Evolutionary conservation across 2,797 vertebrate genomes (phyloP), one percentile per base, ranked within the genome.

Genomic region (Chaenodraco wilsoni): DNA sequence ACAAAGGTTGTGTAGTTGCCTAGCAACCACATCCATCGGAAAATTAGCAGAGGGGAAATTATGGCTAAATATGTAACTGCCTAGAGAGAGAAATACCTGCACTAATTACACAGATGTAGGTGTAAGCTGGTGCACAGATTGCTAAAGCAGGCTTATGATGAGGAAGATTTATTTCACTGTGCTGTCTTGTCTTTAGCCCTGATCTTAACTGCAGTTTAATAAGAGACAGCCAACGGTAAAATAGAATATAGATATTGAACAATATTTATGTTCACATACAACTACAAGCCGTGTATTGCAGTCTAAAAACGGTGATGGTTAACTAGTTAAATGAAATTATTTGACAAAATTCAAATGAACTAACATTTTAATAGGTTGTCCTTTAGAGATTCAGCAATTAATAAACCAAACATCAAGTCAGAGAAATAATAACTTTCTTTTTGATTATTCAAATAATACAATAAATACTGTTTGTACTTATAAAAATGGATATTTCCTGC

Each of bases 1-100:
- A 64, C 66, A 84, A 78, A 72, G 81, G 67, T 17, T 77, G 69
- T 73, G 19, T 61, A 87, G 89, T 89, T 70, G 73, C 83, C 49
- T 84, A 79, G 86, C 87, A 89, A 90, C 83, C 46, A 41, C 44
- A 82, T 84, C 65, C 51, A 76, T 69, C 9, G 41, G 64, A 59
- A 75, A 86, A 85, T 82, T 81, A 84, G 52, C 59, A 16, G 58
- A 45, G 64, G 54, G 46, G 50, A 79, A 81, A 79, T 64, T n/a
- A 66, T 48, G 65, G 52, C 64, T 83, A 78, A 78, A 82, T 75
- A 71, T 77, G 78, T 52, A 75, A 62, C 65, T 60, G 70, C 46
- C 67, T 19, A 48, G 63, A 65, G 73, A 64, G 19, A 78, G 19
- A 74, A 65, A 56, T 31, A 77, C 72, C 70, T 76, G 85, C 69